A percentile compares a stretch with the other conserved stretches of the same genome.
Conservation (phyloP, 2,888 invertebrate species). For the Apeira syringaria region DNA sequence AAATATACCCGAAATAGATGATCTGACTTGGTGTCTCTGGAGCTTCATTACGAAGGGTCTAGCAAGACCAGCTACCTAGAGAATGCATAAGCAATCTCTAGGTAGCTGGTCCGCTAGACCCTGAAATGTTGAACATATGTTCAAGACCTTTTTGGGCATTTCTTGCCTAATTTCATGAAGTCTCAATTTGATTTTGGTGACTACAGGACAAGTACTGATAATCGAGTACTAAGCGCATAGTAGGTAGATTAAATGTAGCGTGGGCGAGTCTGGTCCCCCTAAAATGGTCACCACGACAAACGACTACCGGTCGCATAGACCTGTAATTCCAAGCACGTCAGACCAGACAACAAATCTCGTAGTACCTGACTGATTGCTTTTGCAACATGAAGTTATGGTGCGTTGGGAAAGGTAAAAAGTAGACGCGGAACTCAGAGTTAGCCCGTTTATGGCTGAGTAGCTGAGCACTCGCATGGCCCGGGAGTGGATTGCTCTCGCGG, state of each 20-base stretch:
- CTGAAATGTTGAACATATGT: no score
- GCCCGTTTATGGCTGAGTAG: not conserved
- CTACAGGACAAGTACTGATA: not conserved
- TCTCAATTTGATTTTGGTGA: no score
- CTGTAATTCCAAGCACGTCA: constrained; percentile 4
- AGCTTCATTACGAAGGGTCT: no score
- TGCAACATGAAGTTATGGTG: constrained; percentile 9
- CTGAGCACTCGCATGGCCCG: no score
- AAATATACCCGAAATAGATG: no score
- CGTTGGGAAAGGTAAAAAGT: constrained; percentile 1
- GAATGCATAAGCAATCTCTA: no score
- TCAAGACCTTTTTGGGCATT: no score
- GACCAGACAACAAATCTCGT: constrained; percentile 5
- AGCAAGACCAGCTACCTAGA: no score
- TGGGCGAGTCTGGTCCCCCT: constrained; percentile 20
- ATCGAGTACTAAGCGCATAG: not conserved
- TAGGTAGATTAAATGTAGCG: not conserved
- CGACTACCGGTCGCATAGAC: constrained; percentile 6
- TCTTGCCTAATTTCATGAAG: no score
- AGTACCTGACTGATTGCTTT: constrained; percentile 10
- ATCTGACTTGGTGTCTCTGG: no score
- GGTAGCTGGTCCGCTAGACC: no score
- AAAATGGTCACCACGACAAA: constrained; percentile 12
- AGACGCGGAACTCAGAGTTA: not conserved
- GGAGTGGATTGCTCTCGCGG: no score